Evolutionary conservation across 1,140 invertebrate species (phyloP).

Genomic region (Stenopsyche tienmushanensis): DNA sequence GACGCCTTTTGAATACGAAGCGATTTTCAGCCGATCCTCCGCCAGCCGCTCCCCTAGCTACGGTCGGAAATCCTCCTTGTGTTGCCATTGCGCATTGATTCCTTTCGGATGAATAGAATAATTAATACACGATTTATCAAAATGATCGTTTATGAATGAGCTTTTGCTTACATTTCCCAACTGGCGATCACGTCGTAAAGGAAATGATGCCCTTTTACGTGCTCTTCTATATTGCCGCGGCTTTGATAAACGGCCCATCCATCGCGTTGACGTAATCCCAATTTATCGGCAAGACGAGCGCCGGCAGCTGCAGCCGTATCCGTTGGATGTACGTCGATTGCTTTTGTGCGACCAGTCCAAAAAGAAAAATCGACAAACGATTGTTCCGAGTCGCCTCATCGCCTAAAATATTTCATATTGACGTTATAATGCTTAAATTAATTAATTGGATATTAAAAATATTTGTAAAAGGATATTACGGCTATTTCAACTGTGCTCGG

Average conservation of each 20-base stretch:
- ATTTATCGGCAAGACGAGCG: constrained; percentile 83
- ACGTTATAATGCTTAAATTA: constrained; percentile 11
- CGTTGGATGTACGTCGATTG: constrained; percentile 91
- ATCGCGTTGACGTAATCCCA: constrained; percentile 69
- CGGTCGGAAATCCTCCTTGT: constrained; percentile 37
- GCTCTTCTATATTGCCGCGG: constrained; percentile 80
- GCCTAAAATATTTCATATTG: constrained; percentile 61
- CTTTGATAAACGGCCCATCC: constrained; percentile 95
- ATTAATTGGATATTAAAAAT: constrained; percentile 3
- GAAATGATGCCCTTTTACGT: constrained; percentile 91
- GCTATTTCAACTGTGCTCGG: constrained; percentile 92
- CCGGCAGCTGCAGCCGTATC: constrained; percentile 91
- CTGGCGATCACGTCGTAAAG: constrained; percentile 91
- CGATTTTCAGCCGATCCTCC: constrained; percentile 83
- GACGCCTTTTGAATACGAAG: constrained; percentile 88
- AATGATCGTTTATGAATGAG: background rate
- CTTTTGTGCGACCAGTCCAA: constrained; percentile 93
- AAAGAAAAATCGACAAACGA: constrained; percentile 94
- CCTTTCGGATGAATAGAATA: constrained; percentile 20
- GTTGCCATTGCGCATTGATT: constrained; percentile 37
- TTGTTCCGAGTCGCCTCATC: constrained; percentile 86
- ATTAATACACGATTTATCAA: background rate
- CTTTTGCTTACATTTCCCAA: constrained; percentile 85
- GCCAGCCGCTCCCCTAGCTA: constrained; percentile 42
- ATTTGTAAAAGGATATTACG: constrained; percentile 55